phyloP scores from a whole-genome alignment of 2,113 vertebrate genomes.

The Cichladusa arquata region DNA sequence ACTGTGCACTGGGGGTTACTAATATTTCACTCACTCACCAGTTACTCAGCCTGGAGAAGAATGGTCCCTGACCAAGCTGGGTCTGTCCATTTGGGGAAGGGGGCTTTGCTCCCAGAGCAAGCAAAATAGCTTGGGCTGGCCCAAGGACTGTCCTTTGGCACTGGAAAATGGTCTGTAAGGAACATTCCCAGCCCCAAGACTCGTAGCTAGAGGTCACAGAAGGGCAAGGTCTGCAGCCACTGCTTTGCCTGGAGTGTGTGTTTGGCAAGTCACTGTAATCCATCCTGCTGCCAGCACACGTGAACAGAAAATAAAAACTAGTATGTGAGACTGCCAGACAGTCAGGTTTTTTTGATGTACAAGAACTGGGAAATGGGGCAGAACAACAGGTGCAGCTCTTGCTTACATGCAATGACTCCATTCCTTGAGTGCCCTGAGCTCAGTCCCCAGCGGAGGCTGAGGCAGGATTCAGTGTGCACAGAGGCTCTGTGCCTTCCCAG shows the following conservation, averaged over 20 bases:
- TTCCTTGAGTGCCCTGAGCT: not conserved
- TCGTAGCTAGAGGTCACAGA: rapidly evolving
- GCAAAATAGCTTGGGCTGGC: not conserved
- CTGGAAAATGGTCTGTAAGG: not conserved
- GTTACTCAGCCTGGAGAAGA: not conserved
- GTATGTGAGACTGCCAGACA: not conserved
- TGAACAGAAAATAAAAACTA: not conserved
- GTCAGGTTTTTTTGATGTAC: rapidly evolving
- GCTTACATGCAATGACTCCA: not conserved
- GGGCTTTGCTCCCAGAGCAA: not conserved
- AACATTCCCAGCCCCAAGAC: not conserved
- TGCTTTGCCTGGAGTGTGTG: not conserved
- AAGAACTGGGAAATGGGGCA: not conserved
- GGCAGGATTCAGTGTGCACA: not conserved
- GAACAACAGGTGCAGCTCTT: not conserved
- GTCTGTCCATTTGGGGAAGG: not conserved
- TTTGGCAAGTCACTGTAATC: not conserved
- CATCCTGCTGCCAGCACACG: not conserved
- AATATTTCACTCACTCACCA: not conserved
- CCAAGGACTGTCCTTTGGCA: not conserved
- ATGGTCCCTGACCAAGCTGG: rapidly evolving
- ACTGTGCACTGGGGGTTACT: not conserved
- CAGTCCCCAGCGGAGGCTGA: not conserved
- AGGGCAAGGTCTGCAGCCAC: not conserved
- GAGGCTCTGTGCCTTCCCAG: not conserved